phyloP scores from a whole-genome alignment of 2,888 invertebrate species.

The Lithosia quadra region DNA sequence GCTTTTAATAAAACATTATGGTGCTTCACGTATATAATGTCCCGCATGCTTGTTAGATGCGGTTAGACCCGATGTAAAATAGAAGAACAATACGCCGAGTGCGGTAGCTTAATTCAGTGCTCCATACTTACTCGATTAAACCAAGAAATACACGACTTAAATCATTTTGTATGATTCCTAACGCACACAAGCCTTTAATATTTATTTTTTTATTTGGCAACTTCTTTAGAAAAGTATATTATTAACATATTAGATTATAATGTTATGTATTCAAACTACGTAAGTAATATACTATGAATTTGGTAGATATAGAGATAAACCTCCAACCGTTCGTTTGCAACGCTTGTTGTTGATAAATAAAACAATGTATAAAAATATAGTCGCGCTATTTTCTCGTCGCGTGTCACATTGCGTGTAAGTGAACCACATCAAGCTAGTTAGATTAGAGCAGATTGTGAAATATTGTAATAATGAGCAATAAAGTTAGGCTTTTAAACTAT shows the following conservation, averaged over 20 bases:
- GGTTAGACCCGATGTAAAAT: neutral
- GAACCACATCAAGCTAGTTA: slow-evolving; percentile 3
- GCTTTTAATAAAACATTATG: neutral
- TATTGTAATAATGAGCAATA: slow-evolving; percentile 29
- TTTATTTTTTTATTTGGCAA: neutral
- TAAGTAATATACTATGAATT: neutral
- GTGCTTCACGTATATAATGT: neutral
- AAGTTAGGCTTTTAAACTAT: slow-evolving; percentile 26
- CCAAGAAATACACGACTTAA: neutral
- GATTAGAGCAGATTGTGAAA: slow-evolving; percentile 5
- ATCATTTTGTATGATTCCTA: neutral
- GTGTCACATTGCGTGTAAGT: neutral
- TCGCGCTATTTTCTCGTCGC: neutral
- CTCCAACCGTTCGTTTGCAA: neutral
- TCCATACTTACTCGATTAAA: neutral
- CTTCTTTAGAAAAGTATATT: neutral
- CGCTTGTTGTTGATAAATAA: no score
- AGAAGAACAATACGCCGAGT: neutral
- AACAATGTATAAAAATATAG: neutral
- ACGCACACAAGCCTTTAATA: neutral
- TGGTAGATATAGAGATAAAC: neutral
- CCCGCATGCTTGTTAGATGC: neutral
- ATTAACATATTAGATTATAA: neutral
- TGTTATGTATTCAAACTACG: neutral
- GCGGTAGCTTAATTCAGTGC: no score